Base-by-base conservation (phyloP, 1,140 invertebrate genomes). In the Drosophila sechellia region DNA sequence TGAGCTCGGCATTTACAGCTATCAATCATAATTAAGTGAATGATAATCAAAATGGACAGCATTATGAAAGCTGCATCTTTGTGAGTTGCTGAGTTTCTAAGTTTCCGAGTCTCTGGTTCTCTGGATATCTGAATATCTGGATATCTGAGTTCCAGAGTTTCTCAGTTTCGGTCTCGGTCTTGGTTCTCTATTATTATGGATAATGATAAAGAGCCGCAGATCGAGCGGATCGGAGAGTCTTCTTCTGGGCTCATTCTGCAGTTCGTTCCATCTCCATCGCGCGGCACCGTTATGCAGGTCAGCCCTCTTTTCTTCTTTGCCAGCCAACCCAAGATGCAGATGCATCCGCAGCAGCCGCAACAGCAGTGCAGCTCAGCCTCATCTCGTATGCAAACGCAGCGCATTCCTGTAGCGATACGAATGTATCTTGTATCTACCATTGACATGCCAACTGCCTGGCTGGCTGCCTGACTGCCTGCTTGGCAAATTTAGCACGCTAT, bases 1-100 rank as follows among this genome's bases (percentile, higher is more conserved):
- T 46, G 43, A 48, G 42, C 77, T 81, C 79, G 81, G 52, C 75
- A 87, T 89, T 89, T 89, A 89, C 84, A 89, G 84, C 84, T 89
- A 89, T 89, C 84, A 89, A 89, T 89, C 84, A 89, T 89, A 89
- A 89, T 89, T 89, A 89, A 89, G 77, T 89, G 84, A 84, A 89
- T 89, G 85, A 89, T 89, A 89, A 89, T 89, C 85, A 90, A 89
- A 84, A 89, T 89, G 77, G 64, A 84, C 84, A 87, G 85, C 76
- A 83, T 87, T 87, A 87, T 86, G 65, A 66, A 77, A 76, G 71
- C 55, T 71, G 63, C 45, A 68, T 40, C 60, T 46, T 15, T 68
- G 31, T 35, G 56, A 27, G 40, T 80, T 45, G 54, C 39, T 48
- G 49, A 54, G 57, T 22, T 22, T 22, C 20, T 3, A 22, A 17